Evolutionary conservation across 2,113 vertebrate genomes (phyloP).

Genomic region (Coturnix japonica): DNA sequence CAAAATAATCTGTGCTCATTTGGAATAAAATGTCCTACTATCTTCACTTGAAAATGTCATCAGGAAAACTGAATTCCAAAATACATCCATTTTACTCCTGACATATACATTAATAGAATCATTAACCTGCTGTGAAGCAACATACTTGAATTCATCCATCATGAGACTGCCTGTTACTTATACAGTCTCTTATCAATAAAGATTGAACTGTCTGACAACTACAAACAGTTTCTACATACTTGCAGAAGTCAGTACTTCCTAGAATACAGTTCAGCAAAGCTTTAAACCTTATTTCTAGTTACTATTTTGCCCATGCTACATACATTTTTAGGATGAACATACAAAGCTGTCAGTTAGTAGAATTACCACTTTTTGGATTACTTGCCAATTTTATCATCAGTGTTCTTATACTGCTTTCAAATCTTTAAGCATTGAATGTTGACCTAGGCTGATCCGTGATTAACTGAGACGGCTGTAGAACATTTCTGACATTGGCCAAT

Average conservation of each 20-base stretch:
- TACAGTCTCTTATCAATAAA: not conserved
- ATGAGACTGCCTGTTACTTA: not conserved
- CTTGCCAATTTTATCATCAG: not conserved
- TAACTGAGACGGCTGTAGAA: not conserved
- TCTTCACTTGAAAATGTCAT: not conserved
- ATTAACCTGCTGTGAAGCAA: not conserved
- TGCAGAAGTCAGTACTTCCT: not conserved
- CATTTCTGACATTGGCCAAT: not conserved
- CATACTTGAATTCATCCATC: not conserved
- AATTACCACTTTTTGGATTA: not conserved
- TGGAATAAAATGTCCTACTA: not conserved
- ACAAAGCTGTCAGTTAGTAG: not conserved
- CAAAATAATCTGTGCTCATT: not conserved
- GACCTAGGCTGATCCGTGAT: not conserved
- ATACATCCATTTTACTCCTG: not conserved
- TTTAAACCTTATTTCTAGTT: not conserved
- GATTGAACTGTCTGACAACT: not conserved
- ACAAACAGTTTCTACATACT: not conserved
- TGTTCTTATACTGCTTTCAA: not conserved
- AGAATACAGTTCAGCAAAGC: not conserved
- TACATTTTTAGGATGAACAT: not conserved
- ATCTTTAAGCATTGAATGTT: not conserved
- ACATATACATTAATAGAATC: rapidly evolving
- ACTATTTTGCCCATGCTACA: not conserved
- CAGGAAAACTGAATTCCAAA: not conserved